These are phyloP conservation scores for Antidorcas marsupialis DNA, from an alignment of 2,113 vertebrate genomes.

Conservation along the genomic window DNA sequence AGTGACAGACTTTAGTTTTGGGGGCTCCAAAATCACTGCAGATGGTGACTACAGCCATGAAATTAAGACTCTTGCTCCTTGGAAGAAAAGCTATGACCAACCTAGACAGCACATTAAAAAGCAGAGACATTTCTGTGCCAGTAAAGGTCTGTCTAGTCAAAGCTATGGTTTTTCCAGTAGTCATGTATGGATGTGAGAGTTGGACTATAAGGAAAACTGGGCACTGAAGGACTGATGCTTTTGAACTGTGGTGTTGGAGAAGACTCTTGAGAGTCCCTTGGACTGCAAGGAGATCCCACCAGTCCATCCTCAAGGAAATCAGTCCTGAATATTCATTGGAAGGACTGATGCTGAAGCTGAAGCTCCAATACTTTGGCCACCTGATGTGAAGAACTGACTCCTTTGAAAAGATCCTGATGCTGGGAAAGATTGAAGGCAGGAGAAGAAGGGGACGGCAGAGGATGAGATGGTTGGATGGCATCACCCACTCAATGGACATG, in stretches of 20 bases:
- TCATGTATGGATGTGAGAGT: not conserved
- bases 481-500: not conserved
- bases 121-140: not conserved
- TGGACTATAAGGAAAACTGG: not conserved
- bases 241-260: not conserved
- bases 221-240: accelerated
- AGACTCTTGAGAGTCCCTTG: not conserved
- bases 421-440: not conserved
- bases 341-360: not conserved
- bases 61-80: not conserved
- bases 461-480: not conserved
- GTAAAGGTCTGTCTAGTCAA: not conserved
- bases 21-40: not conserved
- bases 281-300: not conserved
- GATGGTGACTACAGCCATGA: not conserved
- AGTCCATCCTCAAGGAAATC: not conserved
- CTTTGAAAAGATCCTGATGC: not conserved
- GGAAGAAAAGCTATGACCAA: not conserved
- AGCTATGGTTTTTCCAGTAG: not conserved
- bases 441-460: not conserved
- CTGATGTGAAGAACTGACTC: not conserved
- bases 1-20: not conserved
- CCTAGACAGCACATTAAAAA: not conserved
- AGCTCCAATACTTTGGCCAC: not conserved
- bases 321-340: not conserved